A percentile compares a stretch with the other conserved stretches of the same genome.
These are phyloP conservation scores for Trematomus bernacchii DNA, from an alignment of 2,797 vertebrate genomes.

Conservation along the genomic window DNA sequence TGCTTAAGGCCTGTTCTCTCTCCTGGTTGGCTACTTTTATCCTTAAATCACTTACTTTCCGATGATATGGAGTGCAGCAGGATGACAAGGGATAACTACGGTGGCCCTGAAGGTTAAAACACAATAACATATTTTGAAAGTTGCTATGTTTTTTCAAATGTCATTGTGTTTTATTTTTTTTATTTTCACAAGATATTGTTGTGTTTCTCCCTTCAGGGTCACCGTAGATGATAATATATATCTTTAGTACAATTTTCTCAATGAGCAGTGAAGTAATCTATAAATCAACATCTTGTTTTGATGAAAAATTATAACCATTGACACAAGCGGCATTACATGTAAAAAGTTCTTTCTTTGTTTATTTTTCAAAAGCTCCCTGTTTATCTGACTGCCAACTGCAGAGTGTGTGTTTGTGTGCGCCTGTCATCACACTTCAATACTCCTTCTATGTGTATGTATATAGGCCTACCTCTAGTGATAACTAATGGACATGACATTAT, in stretches of 20 bases:
- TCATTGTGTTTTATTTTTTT: too few relatives aligned
- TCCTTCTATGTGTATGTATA: background rate
- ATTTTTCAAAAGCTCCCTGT: background rate
- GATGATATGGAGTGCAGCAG: background rate
- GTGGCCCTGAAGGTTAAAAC: too few relatives aligned
- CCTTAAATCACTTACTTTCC: slow-evolving; percentile 25
- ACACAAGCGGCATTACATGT: slow-evolving; percentile 1
- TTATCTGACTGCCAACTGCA: background rate
- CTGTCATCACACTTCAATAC: slow-evolving; percentile 41
- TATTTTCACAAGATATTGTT: too few relatives aligned
- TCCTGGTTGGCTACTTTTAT: slow-evolving; percentile 12
- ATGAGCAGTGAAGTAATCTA: background rate
- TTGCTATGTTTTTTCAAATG: too few relatives aligned
- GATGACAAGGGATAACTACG: background rate
- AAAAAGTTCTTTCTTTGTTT: background rate
- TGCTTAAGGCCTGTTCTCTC: slow-evolving; percentile 54
- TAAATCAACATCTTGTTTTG: background rate
- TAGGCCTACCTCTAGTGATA: background rate
- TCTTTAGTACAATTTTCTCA: too few relatives aligned
- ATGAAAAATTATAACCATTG: background rate
- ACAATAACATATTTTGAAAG: too few relatives aligned
- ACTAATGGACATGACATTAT: background rate
- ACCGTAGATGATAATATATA: too few relatives aligned
- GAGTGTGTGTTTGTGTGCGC: background rate
- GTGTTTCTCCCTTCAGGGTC: too few relatives aligned